phyloP scores from a whole-genome alignment of 2,797 vertebrate species.

The Petrocephalus sullivani region DNA sequence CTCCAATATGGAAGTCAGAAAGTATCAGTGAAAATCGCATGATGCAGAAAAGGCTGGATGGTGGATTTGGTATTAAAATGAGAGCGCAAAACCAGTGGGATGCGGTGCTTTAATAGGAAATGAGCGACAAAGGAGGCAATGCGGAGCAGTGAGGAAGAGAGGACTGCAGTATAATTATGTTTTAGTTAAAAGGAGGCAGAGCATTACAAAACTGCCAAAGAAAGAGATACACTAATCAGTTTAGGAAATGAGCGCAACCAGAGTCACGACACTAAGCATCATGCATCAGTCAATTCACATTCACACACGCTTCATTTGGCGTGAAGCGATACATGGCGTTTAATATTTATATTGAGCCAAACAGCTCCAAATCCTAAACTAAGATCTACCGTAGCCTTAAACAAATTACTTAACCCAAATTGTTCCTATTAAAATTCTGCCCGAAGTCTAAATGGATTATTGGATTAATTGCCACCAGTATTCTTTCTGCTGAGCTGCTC shows the following conservation, averaged over 20 bases:
- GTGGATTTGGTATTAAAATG: neutral
- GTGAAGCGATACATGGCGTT: neutral
- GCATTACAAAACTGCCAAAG: conserved; percentile 4
- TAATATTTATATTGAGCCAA: conserved; percentile 1
- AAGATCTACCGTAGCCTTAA: conserved; percentile 12
- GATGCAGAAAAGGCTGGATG: neutral
- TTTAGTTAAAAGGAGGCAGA: conserved; percentile 4
- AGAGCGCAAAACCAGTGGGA: neutral
- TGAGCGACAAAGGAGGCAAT: neutral
- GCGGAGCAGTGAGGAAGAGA: neutral
- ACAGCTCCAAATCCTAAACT: neutral
- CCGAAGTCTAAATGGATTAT: conserved; percentile 12
- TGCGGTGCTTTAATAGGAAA: neutral
- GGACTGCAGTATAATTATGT: neutral
- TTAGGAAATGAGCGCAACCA: neutral
- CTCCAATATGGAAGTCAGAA: neutral
- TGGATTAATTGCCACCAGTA: conserved; percentile 14
- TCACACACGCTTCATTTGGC: conserved; percentile 10
- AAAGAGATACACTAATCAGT: conserved; percentile 10
- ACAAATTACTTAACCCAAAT: conserved; percentile 16
- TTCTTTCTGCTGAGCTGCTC: neutral
- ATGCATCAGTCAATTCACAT: conserved; percentile 11
- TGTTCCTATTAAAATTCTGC: conserved; percentile 1
- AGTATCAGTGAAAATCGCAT: neutral
- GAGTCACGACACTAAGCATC: neutral